Percentiles rank a stretch among this genome's conserved stretches.
These are phyloP conservation scores for Pegoplata infirma DNA, from an alignment of 2,888 invertebrate genomes.

Conservation along the genomic window DNA sequence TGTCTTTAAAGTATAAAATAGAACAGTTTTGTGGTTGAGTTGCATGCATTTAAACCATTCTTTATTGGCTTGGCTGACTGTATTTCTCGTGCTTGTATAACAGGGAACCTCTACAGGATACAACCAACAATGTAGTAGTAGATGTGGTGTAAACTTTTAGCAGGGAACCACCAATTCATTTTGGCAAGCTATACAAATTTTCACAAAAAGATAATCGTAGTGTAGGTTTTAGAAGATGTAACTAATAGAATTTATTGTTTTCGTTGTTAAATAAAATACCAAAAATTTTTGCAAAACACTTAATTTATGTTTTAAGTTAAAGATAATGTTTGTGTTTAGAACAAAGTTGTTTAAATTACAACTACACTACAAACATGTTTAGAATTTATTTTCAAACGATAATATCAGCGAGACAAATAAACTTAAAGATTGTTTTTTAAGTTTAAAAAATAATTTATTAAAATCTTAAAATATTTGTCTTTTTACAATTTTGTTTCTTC, in stretches of 20 bases:
- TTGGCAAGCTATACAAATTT: conserved; percentile 58
- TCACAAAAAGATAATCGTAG: conserved; percentile 52
- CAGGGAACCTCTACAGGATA: conserved; percentile 22
- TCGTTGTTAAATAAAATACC: conserved; percentile 47
- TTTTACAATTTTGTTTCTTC: background rate
- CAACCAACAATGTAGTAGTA: background rate
- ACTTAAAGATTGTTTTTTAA: conserved; percentile 53
- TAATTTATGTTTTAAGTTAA: conserved; percentile 51
- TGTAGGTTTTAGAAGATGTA: conserved; percentile 37
- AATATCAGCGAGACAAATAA: conserved; percentile 64
- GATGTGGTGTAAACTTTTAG: conserved; percentile 34
- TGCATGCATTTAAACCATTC: conserved; percentile 64
- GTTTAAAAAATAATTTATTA: conserved; percentile 55
- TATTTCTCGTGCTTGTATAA: background rate
- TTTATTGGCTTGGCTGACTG: conserved; percentile 58
- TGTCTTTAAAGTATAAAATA: conserved; percentile 44
- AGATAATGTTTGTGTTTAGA: conserved; percentile 44
- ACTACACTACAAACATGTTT: too few relatives aligned
- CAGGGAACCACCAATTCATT: conserved; percentile 59
- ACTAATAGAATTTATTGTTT: conserved; percentile 58
- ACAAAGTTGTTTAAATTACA: conserved; percentile 49
- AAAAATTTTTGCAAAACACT: conserved; percentile 15
- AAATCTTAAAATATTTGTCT: conserved; percentile 28
- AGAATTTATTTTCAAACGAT: conserved; percentile 54
- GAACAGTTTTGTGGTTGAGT: conserved; percentile 35